Conservation (phyloP, 2,113 vertebrate species). For the Cyphomyrus plagiostoma region DNA sequence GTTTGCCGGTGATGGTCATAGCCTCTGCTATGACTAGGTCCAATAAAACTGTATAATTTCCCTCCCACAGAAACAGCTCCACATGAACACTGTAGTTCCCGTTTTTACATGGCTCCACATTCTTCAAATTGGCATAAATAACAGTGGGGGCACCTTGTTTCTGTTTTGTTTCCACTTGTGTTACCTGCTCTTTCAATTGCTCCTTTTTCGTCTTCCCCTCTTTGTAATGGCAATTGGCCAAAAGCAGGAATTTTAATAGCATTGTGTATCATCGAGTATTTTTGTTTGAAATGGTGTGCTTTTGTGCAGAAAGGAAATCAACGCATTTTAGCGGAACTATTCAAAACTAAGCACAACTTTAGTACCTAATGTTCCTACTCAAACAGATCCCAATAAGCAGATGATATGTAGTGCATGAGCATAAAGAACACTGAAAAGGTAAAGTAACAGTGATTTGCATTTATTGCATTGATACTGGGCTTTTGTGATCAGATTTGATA, state of each 20-base stretch:
- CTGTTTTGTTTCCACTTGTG: not conserved
- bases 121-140: not conserved
- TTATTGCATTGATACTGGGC: conserved; percentile 25
- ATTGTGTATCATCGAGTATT: not conserved
- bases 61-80: not conserved
- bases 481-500: conserved; percentile 36
- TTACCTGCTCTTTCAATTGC: not conserved
- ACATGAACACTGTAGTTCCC: not conserved
- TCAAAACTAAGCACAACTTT: not conserved
- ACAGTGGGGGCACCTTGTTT: not conserved
- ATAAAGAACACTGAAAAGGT: conserved; percentile 50
- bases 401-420: conserved; percentile 20
- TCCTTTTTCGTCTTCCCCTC: not conserved
- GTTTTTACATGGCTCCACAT: not conserved
- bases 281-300: not conserved
- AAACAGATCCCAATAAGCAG: not conserved
- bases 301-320: not conserved
- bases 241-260: not conserved
- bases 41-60: not conserved
- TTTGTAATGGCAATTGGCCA: not conserved
- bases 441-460: conserved; percentile 33
- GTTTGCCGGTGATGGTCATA: not conserved
- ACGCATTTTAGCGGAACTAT: not conserved
- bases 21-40: not conserved
- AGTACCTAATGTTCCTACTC: not conserved